Evolutionary conservation across 1,140 invertebrate genomes (phyloP).

Genomic region (Portunus trituberculatus): DNA sequence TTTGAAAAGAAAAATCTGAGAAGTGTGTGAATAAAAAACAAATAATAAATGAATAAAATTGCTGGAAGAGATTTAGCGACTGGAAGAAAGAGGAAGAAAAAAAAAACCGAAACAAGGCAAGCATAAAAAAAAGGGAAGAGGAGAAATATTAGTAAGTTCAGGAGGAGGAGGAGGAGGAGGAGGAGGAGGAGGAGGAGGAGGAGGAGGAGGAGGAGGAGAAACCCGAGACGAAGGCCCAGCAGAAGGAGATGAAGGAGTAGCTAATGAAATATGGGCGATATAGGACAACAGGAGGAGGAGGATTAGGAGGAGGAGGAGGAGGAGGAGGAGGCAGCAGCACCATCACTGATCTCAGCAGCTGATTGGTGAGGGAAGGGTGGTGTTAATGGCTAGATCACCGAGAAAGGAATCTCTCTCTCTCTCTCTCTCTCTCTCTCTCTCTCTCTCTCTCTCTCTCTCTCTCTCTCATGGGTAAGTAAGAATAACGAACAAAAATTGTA

Average conservation of each 20-base stretch:
- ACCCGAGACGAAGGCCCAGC: neutral
- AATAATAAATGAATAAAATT: neutral
- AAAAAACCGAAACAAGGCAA: neutral
- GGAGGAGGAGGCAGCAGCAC: neutral
- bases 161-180: neutral
- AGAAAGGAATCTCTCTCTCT: neutral
- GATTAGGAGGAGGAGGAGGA: neutral
- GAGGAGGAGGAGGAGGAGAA: neutral
- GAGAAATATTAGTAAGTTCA: neutral
- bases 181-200: neutral
- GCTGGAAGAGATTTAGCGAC: neutral
- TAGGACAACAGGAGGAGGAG: neutral
- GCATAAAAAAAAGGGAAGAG: too few species aligned
- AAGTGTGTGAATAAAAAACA: neutral
- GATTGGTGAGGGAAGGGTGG: neutral
- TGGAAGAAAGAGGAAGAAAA: slow-evolving; percentile 12
- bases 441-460: neutral
- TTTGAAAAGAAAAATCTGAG: too few species aligned
- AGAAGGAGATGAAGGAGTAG: neutral
- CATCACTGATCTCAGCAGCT: neutral
- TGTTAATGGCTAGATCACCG: neutral
- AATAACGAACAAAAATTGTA: neutral
- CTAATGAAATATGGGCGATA: neutral
- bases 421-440: slow-evolving; percentile 2
- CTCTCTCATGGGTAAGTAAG: neutral